phyloP scores from a whole-genome alignment of 2,113 vertebrate genomes.

The Bungarus multicinctus region DNA sequence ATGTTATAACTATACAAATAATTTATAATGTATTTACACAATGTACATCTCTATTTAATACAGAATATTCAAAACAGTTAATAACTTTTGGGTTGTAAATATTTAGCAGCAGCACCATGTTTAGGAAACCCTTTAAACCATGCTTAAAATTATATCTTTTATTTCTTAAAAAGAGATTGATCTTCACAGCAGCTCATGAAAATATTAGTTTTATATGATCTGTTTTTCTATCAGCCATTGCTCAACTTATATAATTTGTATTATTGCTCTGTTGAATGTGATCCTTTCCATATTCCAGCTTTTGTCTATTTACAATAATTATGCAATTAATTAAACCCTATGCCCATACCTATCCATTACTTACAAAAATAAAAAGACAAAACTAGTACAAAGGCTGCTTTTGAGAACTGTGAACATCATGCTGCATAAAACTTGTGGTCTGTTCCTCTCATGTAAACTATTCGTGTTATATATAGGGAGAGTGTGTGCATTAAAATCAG shows the following conservation, averaged over 20 bases:
- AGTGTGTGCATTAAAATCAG: background rate
- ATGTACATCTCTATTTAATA: constrained; percentile 49
- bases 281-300: background rate
- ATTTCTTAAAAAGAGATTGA: background rate
- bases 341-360: background rate
- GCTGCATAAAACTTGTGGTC: background rate
- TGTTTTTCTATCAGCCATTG: rapidly evolving
- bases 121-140: background rate
- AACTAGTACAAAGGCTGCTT: background rate
- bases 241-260: background rate
- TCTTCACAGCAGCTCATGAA: background rate
- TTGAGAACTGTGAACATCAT: rapidly evolving
- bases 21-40: constrained; percentile 52
- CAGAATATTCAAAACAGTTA: background rate
- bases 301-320: background rate
- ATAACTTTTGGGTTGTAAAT: background rate
- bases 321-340: background rate
- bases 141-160: background rate
- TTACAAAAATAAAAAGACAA: background rate
- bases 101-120: background rate
- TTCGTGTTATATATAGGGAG: rapidly evolving
- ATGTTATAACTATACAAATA: constrained; percentile 51
- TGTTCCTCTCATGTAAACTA: background rate
- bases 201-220: background rate
- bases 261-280: background rate